Percentiles rank a stretch among this genome's conserved stretches.
These are phyloP conservation scores for Hemibagrus wyckioides DNA, from an alignment of 2,113 vertebrate genomes.

Conservation along the genomic window DNA sequence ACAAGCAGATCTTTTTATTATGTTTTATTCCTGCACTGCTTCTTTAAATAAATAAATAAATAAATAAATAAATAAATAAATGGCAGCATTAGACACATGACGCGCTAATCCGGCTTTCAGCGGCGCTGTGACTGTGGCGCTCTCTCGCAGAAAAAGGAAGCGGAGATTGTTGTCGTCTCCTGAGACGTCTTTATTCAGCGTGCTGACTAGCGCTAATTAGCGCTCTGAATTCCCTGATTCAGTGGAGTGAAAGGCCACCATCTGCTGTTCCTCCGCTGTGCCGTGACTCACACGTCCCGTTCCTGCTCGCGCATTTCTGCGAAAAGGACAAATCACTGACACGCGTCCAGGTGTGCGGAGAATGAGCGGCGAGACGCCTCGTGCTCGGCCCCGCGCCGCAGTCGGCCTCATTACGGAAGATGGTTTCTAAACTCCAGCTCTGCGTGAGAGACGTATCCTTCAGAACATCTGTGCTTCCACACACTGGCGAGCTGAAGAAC, in stretches of 20 bases:
- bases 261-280: slow-evolving; percentile 12
- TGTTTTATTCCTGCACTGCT: too few relatives aligned
- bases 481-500: not conserved
- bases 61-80: too few relatives aligned
- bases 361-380: not conserved
- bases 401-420: not conserved
- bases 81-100: not conserved
- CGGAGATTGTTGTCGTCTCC: not conserved
- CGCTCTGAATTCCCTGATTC: slow-evolving; percentile 33
- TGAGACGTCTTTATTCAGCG: not conserved
- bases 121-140: not conserved
- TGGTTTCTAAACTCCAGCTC: not conserved
- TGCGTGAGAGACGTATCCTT: not conserved
- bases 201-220: slow-evolving; percentile 34
- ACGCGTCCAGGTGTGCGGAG: slow-evolving; percentile 8
- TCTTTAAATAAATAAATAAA: not conserved
- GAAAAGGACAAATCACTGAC: slow-evolving; percentile 23
- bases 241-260: slow-evolving; percentile 31
- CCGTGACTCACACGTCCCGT: not conserved
- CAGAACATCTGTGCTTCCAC: not conserved
- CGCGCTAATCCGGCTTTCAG: not conserved
- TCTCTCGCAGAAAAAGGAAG: not conserved
- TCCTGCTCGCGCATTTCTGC: not conserved
- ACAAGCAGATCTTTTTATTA: not conserved
- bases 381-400: not conserved